These are phyloP conservation scores for Orgyia antiqua DNA, from an alignment of 2,888 invertebrate genomes.

Conservation along the genomic window DNA sequence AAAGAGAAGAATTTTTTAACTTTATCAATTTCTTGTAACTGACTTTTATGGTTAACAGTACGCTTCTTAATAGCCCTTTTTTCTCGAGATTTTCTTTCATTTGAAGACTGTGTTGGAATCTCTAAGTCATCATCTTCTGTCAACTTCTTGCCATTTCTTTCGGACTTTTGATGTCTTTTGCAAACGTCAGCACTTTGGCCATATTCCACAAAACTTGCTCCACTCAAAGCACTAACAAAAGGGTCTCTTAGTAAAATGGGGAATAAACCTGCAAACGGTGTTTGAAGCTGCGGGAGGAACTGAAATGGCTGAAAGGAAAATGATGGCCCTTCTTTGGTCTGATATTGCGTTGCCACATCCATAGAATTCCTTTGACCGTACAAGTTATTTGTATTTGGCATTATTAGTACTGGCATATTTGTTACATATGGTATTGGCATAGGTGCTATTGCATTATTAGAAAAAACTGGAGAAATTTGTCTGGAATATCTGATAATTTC, in stretches of 20 bases:
- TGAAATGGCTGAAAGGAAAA: slow-evolving; percentile 29
- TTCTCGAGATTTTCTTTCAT: slow-evolving; percentile 32
- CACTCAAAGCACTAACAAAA: slow-evolving; percentile 61
- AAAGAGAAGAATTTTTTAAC: slow-evolving; percentile 40
- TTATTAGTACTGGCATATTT: slow-evolving; percentile 50
- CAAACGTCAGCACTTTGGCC: slow-evolving; percentile 78
- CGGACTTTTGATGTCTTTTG: slow-evolving; percentile 51
- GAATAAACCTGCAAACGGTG: slow-evolving; percentile 74
- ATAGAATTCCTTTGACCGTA: slow-evolving; percentile 31
- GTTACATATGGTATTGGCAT: slow-evolving; percentile 43
- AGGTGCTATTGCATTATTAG: slow-evolving; percentile 21
- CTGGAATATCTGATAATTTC: slow-evolving; percentile 30
- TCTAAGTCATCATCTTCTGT: slow-evolving; percentile 9
- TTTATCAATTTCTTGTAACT: slow-evolving; percentile 37
- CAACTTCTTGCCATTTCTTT: slow-evolving; percentile 11
- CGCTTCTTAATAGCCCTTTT: slow-evolving; percentile 53
- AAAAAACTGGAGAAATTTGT: slow-evolving; percentile 23
- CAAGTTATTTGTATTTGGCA: slow-evolving; percentile 34
- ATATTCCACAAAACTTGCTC: slow-evolving; percentile 76
- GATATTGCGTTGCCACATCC: slow-evolving; percentile 28
- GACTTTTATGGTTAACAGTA: slow-evolving; percentile 35
- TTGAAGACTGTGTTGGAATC: slow-evolving; percentile 11
- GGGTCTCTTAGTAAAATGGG: slow-evolving; percentile 79
- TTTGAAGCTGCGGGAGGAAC: slow-evolving; percentile 43
- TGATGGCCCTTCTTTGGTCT: slow-evolving; percentile 39